A percentile compares a stretch with the other conserved stretches of the same genome.
Conservation (phyloP, 37 sponge, comb jelly and placozoan species). For the Chondrilla cf. caribensis region DNA sequence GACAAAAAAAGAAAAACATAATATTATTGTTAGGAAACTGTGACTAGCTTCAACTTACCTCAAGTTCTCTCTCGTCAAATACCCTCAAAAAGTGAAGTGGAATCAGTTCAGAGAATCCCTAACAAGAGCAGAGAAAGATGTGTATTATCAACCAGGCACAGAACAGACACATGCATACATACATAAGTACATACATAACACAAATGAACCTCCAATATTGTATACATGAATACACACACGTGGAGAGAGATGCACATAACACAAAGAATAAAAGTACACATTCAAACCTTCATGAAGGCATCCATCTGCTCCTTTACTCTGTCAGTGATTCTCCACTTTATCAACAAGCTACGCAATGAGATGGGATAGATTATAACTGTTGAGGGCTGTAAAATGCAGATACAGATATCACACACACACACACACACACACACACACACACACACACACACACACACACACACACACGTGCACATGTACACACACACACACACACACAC, state of each 20-base stretch:
- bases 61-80: slow-evolving; percentile 93
- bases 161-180: not conserved
- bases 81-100: slow-evolving; percentile 69
- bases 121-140: not conserved
- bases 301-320: slow-evolving; percentile 86
- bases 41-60: slow-evolving; percentile 66
- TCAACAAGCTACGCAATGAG: slow-evolving; percentile 58
- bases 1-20: no score
- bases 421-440: no score
- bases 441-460: no score
- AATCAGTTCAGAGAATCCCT: slow-evolving; percentile 91
- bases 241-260: not conserved
- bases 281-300: slow-evolving; percentile 70
- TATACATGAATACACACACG: not conserved
- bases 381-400: no score
- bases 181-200: not conserved
- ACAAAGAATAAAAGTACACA: not conserved
- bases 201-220: slow-evolving; percentile 11
- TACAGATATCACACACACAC: no score
- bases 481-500: not conserved
- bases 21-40: no score
- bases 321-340: slow-evolving; percentile 90
- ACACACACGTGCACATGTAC: no score
- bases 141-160: no score
- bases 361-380: no score